Percentiles rank a stretch among this genome's conserved stretches.
Conservation (phyloP, 2,797 vertebrate species). For the Danio jaintianensis region DNA sequence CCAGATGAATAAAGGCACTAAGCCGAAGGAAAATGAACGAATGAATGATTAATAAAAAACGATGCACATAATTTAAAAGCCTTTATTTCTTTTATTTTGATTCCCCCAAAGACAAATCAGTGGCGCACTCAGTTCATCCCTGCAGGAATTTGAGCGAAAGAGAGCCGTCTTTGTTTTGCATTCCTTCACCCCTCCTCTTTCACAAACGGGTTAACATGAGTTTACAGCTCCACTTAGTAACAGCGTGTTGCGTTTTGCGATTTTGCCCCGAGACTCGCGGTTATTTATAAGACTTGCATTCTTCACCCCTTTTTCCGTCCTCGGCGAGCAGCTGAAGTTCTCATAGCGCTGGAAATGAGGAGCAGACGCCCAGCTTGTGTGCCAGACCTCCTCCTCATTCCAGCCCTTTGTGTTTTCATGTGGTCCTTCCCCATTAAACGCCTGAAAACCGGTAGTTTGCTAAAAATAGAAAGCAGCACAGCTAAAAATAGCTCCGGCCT, state of each 20-base stretch:
- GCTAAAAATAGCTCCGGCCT: slow-evolving; percentile 84
- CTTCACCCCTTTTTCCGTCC: slow-evolving; percentile 62
- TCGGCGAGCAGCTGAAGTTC: slow-evolving; percentile 81
- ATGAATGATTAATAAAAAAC: no score
- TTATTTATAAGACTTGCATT: slow-evolving; percentile 88
- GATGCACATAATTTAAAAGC: no score
- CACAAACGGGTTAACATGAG: slow-evolving; percentile 32
- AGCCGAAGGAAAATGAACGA: no score
- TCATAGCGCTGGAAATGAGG: slow-evolving; percentile 77
- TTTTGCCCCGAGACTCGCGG: slow-evolving; percentile 82
- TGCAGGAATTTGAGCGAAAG: slow-evolving; percentile 74
- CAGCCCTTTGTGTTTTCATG: slow-evolving; percentile 65
- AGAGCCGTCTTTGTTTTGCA: slow-evolving; percentile 75
- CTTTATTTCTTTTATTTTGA: no score
- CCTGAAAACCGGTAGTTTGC: slow-evolving; percentile 85
- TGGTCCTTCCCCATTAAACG: slow-evolving; percentile 82
- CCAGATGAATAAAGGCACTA: no score
- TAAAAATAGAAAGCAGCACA: slow-evolving; percentile 86
- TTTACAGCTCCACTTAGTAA: slow-evolving; percentile 82
- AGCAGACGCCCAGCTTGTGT: slow-evolving; percentile 72
- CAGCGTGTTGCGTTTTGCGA: slow-evolving; percentile 86
- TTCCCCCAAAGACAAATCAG: slow-evolving; percentile 65
- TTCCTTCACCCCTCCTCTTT: slow-evolving; percentile 29
- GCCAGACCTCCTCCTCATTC: slow-evolving; percentile 70
- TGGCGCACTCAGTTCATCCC: slow-evolving; percentile 70